Evolutionary conservation across 30 jellyfish, hydroid and myxozoan species (phyloP).

Genomic region (Hydractinia echinata): DNA sequence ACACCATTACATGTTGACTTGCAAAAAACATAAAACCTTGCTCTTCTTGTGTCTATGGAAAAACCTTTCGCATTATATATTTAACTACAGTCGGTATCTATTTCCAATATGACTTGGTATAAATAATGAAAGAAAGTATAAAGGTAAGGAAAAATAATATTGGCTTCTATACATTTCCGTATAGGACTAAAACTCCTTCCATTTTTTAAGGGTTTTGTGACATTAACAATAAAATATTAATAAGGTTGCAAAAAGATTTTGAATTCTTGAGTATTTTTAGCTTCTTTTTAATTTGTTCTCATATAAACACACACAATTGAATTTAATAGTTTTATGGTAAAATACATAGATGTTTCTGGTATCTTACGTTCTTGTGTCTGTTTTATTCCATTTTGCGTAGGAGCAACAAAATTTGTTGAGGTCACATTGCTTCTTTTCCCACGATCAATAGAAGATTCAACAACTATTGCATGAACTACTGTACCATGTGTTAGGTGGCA

Average conservation of each 20-base stretch:
- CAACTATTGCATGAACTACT: slow-evolving; percentile 59
- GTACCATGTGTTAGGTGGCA: slow-evolving; percentile 64
- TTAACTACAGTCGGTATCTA: too few relatives aligned
- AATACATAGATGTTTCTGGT: neutral
- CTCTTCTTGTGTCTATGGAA: neutral
- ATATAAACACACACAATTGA: neutral
- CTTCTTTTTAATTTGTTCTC: neutral
- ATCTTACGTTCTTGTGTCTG: slow-evolving; percentile 7
- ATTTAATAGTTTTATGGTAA: neutral
- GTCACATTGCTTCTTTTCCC: neutral
- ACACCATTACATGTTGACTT: slow-evolving; percentile 49
- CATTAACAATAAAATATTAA: too few relatives aligned
- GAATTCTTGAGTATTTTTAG: neutral
- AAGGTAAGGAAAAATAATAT: too few relatives aligned
- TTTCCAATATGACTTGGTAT: too few relatives aligned
- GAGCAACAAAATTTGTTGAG: slow-evolving; percentile 33
- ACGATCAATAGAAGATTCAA: neutral
- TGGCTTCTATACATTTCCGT: too few relatives aligned
- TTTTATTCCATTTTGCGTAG: slow-evolving; percentile 19
- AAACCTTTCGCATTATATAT: too few relatives aligned
- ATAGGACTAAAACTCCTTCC: too few relatives aligned
- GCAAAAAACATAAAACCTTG: slow-evolving; percentile 60
- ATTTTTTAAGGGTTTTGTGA: too few relatives aligned
- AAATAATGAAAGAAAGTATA: too few relatives aligned
- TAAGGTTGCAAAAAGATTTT: too few relatives aligned